Base-by-base conservation (phyloP, 1,140 invertebrate species). In the Rhysida immarginata region DNA sequence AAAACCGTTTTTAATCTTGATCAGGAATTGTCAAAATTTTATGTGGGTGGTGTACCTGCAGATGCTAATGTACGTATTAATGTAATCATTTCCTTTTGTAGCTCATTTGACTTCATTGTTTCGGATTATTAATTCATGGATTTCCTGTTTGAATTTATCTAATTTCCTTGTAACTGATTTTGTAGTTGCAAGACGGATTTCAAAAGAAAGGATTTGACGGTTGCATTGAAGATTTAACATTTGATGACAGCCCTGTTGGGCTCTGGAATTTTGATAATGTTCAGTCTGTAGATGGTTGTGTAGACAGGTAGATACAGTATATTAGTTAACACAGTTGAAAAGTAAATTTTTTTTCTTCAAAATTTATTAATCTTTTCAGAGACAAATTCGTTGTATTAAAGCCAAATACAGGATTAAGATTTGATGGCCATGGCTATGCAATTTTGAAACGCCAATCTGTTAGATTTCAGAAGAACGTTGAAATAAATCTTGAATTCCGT, bases 231-330 rank as follows among this genome's bases (percentile, higher is more conserved):
- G 88, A 92, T 52, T 68, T 98, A 0, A 77, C 81, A 50, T 84
- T 97, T 60, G 92, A 92, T 18, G 87, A 91, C 26, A 82, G 81
- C 14, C 83, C 82, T 2, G 79, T 97, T 16, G 93, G 93, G 0
- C 75, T 98, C 16, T 98, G 94, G 94, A 97, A 98, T 72, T 95
- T 95, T 64, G 73, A 81, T 5, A 56, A 68, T 29, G 81, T 84
- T 24, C 81, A 83, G 35, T 87, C 89, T 53, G 72, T 80, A 46
- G 71, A 81, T 59, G 85, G 82, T 5, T 83, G 86, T 0, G 64
- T 71, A 14, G 82, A 85, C 65, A 82, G 85, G 81, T 82, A 68
- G n/a, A n/a, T n/a, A n/a, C n/a, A n/a, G n/a, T n/a, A n/a, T n/a
- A n/a, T n/a, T n/a, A n/a, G n/a, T n/a, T n/a, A n/a, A n/a, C n/a